phyloP scores from a whole-genome alignment of 2,113 vertebrate species.

The Opisthocomus hoazin region DNA sequence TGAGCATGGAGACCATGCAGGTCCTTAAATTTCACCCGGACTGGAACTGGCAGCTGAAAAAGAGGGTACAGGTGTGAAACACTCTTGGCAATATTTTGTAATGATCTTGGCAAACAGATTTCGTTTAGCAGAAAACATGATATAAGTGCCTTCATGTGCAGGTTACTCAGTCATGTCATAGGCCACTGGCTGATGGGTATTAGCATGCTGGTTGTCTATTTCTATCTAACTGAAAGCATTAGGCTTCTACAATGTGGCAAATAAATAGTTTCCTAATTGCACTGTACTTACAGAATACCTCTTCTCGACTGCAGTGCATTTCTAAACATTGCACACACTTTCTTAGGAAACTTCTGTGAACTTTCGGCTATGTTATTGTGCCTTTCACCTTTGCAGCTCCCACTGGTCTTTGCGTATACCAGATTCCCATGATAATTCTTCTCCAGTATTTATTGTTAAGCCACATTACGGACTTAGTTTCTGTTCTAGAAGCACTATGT shows the following conservation, averaged over 20 bases:
- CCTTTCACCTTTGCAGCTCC: background rate
- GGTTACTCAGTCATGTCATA: background rate
- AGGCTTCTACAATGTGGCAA: background rate
- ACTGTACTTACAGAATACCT: background rate
- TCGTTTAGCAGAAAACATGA: background rate
- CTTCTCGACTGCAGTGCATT: background rate
- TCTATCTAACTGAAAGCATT: background rate
- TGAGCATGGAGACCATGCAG: background rate
- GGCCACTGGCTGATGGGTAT: background rate
- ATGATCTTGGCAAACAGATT: background rate
- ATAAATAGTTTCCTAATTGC: background rate
- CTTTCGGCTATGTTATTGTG: background rate
- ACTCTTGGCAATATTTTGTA: background rate
- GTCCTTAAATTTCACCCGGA: background rate
- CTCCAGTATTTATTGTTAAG: background rate
- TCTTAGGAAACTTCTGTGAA: background rate
- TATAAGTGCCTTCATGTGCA: background rate
- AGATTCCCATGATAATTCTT: background rate
- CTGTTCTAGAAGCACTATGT: background rate
- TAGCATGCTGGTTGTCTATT: background rate
- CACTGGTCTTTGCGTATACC: background rate
- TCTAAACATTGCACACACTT: background rate
- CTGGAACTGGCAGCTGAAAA: background rate
- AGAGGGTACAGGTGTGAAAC: background rate
- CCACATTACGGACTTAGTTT: background rate